Base-by-base conservation (phyloP, 2,888 invertebrate species). In the Ophioninae sp. region DNA sequence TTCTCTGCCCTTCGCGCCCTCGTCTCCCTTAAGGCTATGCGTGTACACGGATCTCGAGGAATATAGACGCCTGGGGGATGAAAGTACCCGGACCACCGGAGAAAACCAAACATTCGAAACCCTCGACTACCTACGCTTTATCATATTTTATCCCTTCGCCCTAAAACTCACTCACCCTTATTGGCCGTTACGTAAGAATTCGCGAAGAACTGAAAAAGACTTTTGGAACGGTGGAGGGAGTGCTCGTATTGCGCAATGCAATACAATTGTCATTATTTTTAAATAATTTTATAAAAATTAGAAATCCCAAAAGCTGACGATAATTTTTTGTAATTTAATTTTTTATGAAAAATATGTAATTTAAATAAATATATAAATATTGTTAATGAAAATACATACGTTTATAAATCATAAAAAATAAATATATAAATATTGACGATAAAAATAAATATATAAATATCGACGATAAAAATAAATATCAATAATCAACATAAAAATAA, bases 1-100 rank as follows among this genome's bases (percentile, higher is more conserved):
- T 30, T 91, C 90, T 90, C 90, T 89, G 89, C 87, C 90, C 85
- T 85, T 76, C 81, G 79, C 84, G 73, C 80, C 82, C 80, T 86
- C 79, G 81, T 76, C 81, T 61, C 76, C 64, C 72, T 83, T 71
- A 65, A 68, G 77, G 30, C 75, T 59, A 65, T 67, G 69, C 61
- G 75, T 20, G 22, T 51, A 51, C 17, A 51, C 37, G 37, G 44
- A 20, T 56, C 30, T 13, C 8, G 23, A 9, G 30, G 39, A 8
- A 9, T 65, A 30, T 23, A 61, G 56, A 72, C 6, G 23, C 6
- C 22, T 0, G 5, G 30, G 65, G 75, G 56, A 56, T 67, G 67
- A 59, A 39, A 65, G 75, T 65, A 58, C 37, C 7, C 56, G 20
- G 37, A 37, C 30, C 39, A 37, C n/a, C 30, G 56, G 65, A 44